Evolutionary conservation across 2,888 invertebrate genomes (phyloP).

Genomic region (Bombylius discolor): DNA sequence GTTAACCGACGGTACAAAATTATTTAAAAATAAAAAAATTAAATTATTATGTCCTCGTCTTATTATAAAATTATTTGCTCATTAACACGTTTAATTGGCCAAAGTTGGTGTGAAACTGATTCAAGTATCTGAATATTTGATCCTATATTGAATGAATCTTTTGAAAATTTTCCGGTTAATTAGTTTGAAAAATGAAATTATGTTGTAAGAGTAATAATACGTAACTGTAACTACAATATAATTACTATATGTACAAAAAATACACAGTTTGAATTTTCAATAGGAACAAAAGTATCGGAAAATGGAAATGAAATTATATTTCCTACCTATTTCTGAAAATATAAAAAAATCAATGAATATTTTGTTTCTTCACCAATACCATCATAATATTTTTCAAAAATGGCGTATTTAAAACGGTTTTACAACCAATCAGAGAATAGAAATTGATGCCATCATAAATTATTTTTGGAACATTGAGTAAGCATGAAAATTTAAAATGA

Average conservation of each 20-base stretch:
- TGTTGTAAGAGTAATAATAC: no score
- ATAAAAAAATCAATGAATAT: no score
- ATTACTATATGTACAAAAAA: no score
- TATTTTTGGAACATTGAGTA: background rate
- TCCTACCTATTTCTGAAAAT: no score
- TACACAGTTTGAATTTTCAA: no score
- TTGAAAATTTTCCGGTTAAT: background rate
- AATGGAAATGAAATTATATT: no score
- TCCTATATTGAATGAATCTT: background rate
- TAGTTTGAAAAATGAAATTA: no score
- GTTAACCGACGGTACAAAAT: background rate
- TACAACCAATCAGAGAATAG: background rate
- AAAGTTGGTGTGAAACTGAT: constrained; percentile 10
- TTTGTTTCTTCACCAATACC: no score
- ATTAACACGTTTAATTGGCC: constrained; percentile 8
- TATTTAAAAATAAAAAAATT: no score
- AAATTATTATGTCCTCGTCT: background rate
- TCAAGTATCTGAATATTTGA: background rate
- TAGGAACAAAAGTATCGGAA: no score
- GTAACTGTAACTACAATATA: no score
- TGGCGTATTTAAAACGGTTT: background rate
- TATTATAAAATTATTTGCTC: background rate
- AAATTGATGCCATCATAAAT: background rate
- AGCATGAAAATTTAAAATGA: background rate
- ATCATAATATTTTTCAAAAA: no score